A percentile compares a stretch with the other conserved stretches of the same genome.
phyloP scores from a whole-genome alignment of 2,113 vertebrate species.

The Hippocampus guttulatus region DNA sequence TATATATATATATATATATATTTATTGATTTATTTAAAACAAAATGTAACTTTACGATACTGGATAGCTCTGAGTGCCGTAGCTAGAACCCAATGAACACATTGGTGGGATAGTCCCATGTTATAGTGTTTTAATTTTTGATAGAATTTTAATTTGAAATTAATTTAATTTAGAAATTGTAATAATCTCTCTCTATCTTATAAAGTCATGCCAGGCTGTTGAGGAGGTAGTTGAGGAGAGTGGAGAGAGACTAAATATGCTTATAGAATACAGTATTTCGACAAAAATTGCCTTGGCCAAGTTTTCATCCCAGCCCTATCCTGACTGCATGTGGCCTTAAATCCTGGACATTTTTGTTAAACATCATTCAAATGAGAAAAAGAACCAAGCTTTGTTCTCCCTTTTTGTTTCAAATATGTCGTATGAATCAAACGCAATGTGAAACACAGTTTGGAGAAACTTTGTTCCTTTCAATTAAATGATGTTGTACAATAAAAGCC shows the following conservation, averaged over 20 bases:
- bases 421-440: slow-evolving; percentile 41
- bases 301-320: background rate
- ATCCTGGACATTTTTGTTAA: background rate
- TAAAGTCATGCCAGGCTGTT: background rate
- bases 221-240: background rate
- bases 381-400: slow-evolving; percentile 29
- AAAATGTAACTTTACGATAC: background rate
- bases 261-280: background rate
- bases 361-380: slow-evolving; percentile 1
- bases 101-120: background rate
- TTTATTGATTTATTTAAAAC: background rate
- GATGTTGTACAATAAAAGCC: slow-evolving; percentile 58
- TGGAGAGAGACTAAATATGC: background rate
- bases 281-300: background rate
- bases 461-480: slow-evolving; percentile 67
- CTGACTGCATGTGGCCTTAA: background rate
- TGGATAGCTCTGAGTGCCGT: background rate
- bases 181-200: background rate
- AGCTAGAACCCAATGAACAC: background rate
- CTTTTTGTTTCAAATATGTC: slow-evolving; percentile 53
- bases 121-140: background rate
- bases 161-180: background rate
- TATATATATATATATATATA: no score
- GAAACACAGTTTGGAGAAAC: slow-evolving; percentile 51
- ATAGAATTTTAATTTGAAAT: background rate